Evolutionary conservation across 2,797 vertebrate species (phyloP).

Genomic region (Rhinatrema bivittatum): DNA sequence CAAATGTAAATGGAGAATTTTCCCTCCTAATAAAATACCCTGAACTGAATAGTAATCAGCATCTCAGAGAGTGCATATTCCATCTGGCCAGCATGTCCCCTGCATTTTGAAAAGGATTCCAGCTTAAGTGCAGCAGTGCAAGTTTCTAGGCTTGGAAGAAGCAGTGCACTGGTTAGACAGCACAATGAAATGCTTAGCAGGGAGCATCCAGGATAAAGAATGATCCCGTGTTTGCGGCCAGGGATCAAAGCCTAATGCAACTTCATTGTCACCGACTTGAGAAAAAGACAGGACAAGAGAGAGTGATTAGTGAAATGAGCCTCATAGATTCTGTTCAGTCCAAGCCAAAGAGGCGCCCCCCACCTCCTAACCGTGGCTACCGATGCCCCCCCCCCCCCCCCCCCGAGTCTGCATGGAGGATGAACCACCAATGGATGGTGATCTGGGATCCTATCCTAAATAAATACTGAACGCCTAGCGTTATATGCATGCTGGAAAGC

Average conservation of each 20-base stretch:
- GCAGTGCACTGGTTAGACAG: not conserved
- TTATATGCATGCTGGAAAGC: too few relatives aligned
- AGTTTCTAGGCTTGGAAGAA: too few relatives aligned
- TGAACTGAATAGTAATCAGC: too few relatives aligned
- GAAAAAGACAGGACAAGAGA: too few relatives aligned
- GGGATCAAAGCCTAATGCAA: not conserved
- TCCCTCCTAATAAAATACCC: constrained; percentile 21
- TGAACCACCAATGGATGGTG: not conserved
- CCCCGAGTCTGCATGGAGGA: not conserved
- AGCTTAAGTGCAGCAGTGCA: too few relatives aligned
- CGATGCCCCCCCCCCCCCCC: not conserved
- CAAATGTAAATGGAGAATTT: too few relatives aligned
- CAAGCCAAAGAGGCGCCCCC: too few relatives aligned
- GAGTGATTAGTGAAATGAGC: not conserved
- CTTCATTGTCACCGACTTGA: too few relatives aligned
- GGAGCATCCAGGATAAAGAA: not conserved
- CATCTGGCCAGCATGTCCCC: too few relatives aligned
- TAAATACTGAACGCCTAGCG: not conserved
- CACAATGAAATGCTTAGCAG: not conserved
- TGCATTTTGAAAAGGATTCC: too few relatives aligned
- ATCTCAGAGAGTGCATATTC: too few relatives aligned
- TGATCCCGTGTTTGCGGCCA: not conserved
- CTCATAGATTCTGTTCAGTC: not conserved
- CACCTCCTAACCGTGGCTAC: not conserved
- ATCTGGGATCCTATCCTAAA: not conserved